Conservation (phyloP, 2,888 invertebrate genomes). For the Cephus spinipes region DNA sequence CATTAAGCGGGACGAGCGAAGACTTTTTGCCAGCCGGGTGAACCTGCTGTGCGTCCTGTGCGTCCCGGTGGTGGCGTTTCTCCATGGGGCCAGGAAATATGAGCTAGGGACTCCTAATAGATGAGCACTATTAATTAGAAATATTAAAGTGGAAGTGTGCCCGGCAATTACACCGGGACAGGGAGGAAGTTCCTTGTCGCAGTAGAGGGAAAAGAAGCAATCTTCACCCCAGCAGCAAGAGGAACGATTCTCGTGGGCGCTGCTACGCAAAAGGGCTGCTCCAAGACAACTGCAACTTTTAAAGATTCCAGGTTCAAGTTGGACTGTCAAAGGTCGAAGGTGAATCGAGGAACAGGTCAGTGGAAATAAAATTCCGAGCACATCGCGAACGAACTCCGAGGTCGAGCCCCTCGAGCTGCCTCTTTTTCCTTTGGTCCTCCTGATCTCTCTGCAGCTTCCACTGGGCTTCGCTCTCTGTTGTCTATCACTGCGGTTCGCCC, state of each 20-base stretch:
- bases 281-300: too few relatives aligned
- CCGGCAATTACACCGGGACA: slow-evolving; percentile 44
- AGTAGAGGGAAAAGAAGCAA: too few relatives aligned
- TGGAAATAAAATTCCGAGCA: too few relatives aligned
- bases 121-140: slow-evolving; percentile 61
- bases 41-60: slow-evolving; percentile 15
- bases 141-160: slow-evolving; percentile 57
- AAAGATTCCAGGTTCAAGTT: too few relatives aligned
- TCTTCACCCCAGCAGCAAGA: neutral
- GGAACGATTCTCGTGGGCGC: neutral
- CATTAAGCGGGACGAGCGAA: slow-evolving; percentile 37
- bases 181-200: slow-evolving; percentile 18
- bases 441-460: neutral
- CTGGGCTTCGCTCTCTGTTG: too few relatives aligned
- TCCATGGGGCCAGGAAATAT: slow-evolving; percentile 44
- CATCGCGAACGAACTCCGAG: too few relatives aligned
- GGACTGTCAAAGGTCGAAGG: too few relatives aligned
- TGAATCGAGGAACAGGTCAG: too few relatives aligned
- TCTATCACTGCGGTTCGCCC: too few relatives aligned
- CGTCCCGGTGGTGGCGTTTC: slow-evolving; percentile 10
- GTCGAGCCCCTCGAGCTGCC: too few relatives aligned
- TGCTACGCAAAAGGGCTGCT: too few relatives aligned
- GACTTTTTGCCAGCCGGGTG: slow-evolving; percentile 40
- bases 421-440: too few relatives aligned
- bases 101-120: slow-evolving; percentile 50